A percentile compares a stretch with the other conserved stretches of the same genome.
These are phyloP conservation scores for Canis aureus DNA, from an alignment of 2,113 vertebrate species.

Conservation along the genomic window DNA sequence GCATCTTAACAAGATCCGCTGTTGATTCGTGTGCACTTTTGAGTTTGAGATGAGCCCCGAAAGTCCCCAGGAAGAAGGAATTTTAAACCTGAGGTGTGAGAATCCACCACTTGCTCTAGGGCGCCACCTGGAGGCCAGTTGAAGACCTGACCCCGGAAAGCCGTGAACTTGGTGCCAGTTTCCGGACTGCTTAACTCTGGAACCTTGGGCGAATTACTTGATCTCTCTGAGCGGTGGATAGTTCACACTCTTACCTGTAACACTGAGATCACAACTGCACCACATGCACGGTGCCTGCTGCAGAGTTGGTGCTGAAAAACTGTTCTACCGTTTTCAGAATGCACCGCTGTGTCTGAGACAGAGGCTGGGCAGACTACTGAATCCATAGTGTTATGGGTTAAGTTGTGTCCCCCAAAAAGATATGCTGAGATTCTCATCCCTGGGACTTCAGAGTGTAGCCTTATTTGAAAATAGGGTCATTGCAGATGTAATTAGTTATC, in stretches of 20 bases:
- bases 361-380: not conserved
- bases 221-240: not conserved
- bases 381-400: not conserved
- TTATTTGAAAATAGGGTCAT: not conserved
- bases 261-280: no score
- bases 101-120: not conserved
- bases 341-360: not conserved
- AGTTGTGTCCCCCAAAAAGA: not conserved
- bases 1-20: not conserved
- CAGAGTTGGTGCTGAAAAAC: not conserved
- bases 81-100: not conserved
- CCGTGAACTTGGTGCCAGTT: fast-evolving
- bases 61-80: not conserved
- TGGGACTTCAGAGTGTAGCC: not conserved
- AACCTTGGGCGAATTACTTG: not conserved
- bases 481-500: not conserved
- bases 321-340: not conserved
- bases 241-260: not conserved
- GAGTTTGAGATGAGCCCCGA: fast-evolving
- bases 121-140: not conserved
- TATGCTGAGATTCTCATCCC: not conserved
- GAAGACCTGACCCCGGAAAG: not conserved
- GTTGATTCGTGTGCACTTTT: fast-evolving
- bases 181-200: not conserved
- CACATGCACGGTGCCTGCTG: not conserved